Base-by-base conservation (phyloP, 2,888 invertebrate genomes). In the Harpalus rubripes region DNA sequence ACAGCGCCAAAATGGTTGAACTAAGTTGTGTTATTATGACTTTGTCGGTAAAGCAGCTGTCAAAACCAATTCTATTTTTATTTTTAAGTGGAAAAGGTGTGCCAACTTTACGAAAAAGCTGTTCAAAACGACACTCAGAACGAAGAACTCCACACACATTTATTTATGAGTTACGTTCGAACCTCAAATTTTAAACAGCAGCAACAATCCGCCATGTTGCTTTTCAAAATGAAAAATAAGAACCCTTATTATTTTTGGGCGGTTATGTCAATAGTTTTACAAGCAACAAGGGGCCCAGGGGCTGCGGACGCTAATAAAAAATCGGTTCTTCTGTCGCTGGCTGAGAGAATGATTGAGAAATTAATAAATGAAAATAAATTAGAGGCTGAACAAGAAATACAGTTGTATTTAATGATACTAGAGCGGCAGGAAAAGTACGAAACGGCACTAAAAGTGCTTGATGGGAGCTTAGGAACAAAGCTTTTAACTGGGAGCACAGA, bases 181-280 rank as follows among this genome's bases (percentile, higher is more conserved):
- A 93, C 98, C 1, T 95, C 95, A 0, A 96, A 99, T 91, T 98
- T 96, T 90, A 96, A 96, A 89, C 94, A 96, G 7, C 99, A 99
- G 90, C 98, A 98, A 89, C 94, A 96, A 86, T 95, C 96, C 0
- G 99, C 99, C 0, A 94, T 98, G 93, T 94, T 95, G 10, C 92
- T 99, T 52, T 99, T 97, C 92, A 98, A 98, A 92, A 92, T 97
- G 84, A 96, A 96, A 88, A 96, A 97, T 1, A 98, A 98, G 91
- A 98, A 97, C 90, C 98, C 98, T 0, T 99, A 99, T 90, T 98
- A 98, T 90, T 98, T 98, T 91, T 99, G 99, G 99, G 97, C 97
- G 18, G 96, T 99, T 8, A 98, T 99, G 97, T 98, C 98, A 90
- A 95, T 98, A 87, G 95, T 99, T 22, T 94, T 99, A 92, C 99